Conservation (phyloP, 2,797 vertebrate species). For the Cichlasoma orientale region DNA sequence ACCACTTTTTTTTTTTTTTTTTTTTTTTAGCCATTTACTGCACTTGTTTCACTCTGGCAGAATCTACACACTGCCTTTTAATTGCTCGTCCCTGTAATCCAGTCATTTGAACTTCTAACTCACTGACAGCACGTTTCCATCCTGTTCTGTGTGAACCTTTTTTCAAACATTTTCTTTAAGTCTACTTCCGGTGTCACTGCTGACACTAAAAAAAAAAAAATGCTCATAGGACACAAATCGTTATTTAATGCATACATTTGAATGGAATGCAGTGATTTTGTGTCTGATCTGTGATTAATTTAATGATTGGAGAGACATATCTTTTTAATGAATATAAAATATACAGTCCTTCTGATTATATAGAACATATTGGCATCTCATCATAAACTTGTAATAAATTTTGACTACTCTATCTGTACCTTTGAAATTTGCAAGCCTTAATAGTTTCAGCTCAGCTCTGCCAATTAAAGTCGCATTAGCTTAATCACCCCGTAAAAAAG, state of each 20-base stretch:
- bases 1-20: neutral
- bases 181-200: no score
- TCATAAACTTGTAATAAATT: neutral
- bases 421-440: neutral
- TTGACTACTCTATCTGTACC: neutral
- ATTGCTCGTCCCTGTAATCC: neutral
- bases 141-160: no score
- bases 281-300: neutral
- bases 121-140: no score
- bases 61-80: neutral
- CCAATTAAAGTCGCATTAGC: slow-evolving; percentile 27
- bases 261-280: neutral
- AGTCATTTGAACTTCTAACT: neutral
- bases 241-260: neutral
- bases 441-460: neutral
- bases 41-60: neutral
- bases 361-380: neutral
- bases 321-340: neutral
- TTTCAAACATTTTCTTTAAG: no score
- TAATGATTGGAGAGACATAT: neutral
- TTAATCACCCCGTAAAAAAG: slow-evolving; percentile 47
- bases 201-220: no score
- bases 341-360: neutral
- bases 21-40: neutral
- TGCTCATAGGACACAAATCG: no score